Base-by-base conservation (phyloP, 2,888 invertebrate genomes). In the Lasiommata megera region DNA sequence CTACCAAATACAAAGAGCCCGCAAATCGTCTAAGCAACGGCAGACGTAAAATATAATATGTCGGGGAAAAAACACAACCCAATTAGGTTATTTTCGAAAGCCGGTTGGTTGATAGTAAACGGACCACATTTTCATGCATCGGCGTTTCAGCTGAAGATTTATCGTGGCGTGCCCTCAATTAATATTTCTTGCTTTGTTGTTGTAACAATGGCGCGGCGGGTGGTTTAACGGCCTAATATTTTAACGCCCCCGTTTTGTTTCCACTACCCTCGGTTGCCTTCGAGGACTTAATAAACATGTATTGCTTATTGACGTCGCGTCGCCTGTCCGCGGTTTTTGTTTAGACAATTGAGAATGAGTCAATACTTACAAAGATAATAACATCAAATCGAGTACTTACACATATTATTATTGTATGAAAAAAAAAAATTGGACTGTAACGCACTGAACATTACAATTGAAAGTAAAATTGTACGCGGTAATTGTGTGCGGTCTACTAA, bases 161-260 rank as follows among this genome's bases (percentile, higher is more conserved):
- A 57, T 54, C 46, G 36, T 31, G 41, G 28, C 46, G 48, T 57
- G 36, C 31, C 60, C 43, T 40, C 44, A 61, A 54, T 61, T 57
- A 57, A 57, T 54, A 57, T 41, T 54, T 38, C 41, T 51, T 29
- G 44, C 50, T 34, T 54, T 54, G 56, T 23, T 56, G 11, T 16
- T n/a, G 36, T 37, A 34, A 54, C 53, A 46, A 48, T 48, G 31
- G 44, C 29, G 14, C 28, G 23, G 28, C 11, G 56, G 60, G 48
- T 43, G 46, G 54, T 47, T 60, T 60, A 54, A 60, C 54, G 51
- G 28, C 51, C 34, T 34, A 41, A 54, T 54, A 61, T 52, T 61
- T 57, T 57, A 60, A 60, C 50, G 48, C 50, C 51, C 18, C 28
- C 29, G 53, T 52, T 52, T 56, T 58, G 48, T 48, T 54, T 46